Percentiles rank a stretch among this genome's conserved stretches.
Evolutionary conservation across 2,113 vertebrate species (phyloP).

Genomic region (Osmerus eperlanus): DNA sequence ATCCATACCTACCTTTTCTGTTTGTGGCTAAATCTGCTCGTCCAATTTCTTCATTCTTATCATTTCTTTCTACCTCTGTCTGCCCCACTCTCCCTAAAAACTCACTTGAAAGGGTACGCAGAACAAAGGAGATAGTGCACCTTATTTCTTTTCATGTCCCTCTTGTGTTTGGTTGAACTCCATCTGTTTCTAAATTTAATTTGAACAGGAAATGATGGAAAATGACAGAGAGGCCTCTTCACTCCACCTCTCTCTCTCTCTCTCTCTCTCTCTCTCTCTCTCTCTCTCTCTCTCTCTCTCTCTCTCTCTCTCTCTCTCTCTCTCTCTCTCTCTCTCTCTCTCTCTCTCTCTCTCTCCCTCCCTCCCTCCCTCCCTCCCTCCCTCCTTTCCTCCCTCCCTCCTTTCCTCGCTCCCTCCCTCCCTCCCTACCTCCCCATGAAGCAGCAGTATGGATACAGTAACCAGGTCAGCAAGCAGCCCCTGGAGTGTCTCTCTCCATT

Average conservation of each 20-base stretch:
- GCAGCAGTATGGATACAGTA: too few relatives aligned
- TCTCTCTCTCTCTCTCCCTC: not conserved
- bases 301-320: not conserved
- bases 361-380: not conserved
- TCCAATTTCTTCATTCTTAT: too few relatives aligned
- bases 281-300: too few relatives aligned
- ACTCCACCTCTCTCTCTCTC: conserved; percentile 5
- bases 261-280: not conserved
- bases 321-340: not conserved
- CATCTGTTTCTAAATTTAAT: conserved; percentile 17
- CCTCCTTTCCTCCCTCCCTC: not conserved
- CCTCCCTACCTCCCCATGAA: not conserved
- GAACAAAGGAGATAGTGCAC: too few relatives aligned
- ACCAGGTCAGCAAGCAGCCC: too few relatives aligned
- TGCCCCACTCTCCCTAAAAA: too few relatives aligned
- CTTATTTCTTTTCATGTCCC: conserved; percentile 18
- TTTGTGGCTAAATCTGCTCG: too few relatives aligned
- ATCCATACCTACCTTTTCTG: too few relatives aligned
- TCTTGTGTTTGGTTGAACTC: conserved; percentile 22
- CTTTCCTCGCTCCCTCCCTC: not conserved
- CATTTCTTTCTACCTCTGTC: too few relatives aligned
- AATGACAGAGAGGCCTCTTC: too few relatives aligned
- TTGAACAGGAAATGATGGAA: not conserved
- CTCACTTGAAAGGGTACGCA: too few relatives aligned
- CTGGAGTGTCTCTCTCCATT: too few relatives aligned